Evolutionary conservation across 2,113 vertebrate genomes (phyloP).

Genomic region (Columba livia): DNA sequence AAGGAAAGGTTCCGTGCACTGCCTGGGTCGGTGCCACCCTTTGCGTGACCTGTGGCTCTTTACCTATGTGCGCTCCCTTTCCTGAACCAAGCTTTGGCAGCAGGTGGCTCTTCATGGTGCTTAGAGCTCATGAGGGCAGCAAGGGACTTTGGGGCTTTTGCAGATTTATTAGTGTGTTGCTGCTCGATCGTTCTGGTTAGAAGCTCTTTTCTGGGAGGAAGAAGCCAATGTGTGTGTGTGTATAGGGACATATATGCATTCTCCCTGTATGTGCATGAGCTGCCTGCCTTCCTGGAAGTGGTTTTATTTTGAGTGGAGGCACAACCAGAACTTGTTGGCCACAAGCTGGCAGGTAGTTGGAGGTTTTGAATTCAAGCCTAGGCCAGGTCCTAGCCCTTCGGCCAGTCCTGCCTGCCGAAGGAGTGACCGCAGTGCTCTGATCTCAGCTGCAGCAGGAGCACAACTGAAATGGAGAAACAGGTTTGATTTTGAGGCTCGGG

Average conservation of each 20-base stretch:
- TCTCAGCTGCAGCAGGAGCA: not conserved
- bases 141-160: accelerated
- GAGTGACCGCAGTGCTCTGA: not conserved
- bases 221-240: accelerated
- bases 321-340: not conserved
- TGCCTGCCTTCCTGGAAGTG: not conserved
- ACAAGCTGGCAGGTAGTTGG: not conserved
- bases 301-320: not conserved
- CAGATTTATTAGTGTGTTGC: accelerated
- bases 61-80: accelerated
- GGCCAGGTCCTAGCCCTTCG: not conserved
- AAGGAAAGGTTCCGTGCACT: not conserved
- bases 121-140: not conserved
- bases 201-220: not conserved
- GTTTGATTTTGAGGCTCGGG: not conserved
- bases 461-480: not conserved
- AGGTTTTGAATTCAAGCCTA: not conserved
- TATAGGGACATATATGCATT: accelerated
- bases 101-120: not conserved
- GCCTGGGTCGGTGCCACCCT: not conserved
- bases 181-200: not conserved
- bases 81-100: not conserved
- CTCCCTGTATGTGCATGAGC: not conserved
- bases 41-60: not conserved
- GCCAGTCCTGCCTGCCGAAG: not conserved